These are phyloP conservation scores for Limnodromus scolopaceus DNA, from an alignment of 2,797 vertebrate species.

Conservation along the genomic window DNA sequence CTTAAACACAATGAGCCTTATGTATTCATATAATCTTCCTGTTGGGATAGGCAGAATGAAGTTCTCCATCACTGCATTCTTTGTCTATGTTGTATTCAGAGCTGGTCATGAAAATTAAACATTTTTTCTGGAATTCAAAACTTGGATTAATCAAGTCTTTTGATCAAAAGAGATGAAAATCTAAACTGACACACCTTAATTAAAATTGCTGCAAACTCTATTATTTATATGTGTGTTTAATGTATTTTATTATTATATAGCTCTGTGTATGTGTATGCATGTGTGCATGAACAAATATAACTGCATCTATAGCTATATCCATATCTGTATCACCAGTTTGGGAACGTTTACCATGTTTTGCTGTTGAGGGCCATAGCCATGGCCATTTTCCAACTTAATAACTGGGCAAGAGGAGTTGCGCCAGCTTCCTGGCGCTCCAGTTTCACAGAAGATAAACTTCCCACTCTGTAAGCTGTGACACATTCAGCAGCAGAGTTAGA, in stretches of 20 bases:
- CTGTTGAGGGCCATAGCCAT: neutral
- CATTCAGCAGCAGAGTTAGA: neutral
- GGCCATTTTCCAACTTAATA: neutral
- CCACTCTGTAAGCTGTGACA: neutral
- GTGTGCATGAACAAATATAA: neutral
- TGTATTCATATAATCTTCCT: neutral
- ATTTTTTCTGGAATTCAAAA: neutral
- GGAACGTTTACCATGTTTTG: neutral
- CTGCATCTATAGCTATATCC: neutral
- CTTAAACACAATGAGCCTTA: fast-evolving
- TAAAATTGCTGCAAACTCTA: neutral
- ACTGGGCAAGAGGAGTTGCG: neutral
- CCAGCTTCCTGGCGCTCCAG: neutral
- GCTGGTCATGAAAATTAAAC: neutral
- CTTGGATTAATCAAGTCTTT: neutral
- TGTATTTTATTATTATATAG: neutral
- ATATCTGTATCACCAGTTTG: neutral
- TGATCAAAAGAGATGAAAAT: neutral
- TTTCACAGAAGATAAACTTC: neutral
- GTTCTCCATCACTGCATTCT: neutral
- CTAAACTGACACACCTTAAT: neutral
- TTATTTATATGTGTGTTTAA: neutral
- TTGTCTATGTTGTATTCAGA: neutral
- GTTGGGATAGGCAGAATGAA: neutral
- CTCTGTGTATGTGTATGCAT: neutral